Percentiles rank a stretch among this genome's conserved stretches.
These are phyloP conservation scores for Diogma glabrata DNA, from an alignment of 2,888 invertebrate genomes.

Conservation along the genomic window DNA sequence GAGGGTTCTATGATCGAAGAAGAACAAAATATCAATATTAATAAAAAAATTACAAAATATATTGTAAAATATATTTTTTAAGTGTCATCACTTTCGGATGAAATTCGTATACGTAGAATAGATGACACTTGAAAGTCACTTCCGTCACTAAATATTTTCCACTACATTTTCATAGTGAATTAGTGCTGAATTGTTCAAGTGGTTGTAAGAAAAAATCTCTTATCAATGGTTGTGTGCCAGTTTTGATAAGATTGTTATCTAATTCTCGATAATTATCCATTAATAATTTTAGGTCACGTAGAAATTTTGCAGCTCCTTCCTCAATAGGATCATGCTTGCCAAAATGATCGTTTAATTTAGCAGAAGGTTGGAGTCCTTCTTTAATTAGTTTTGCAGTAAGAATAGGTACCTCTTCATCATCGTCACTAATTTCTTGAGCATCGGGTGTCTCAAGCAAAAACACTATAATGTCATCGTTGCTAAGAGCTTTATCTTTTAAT, in stretches of 20 bases:
- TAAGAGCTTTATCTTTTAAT: background rate
- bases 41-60: background rate
- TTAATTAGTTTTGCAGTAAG: background rate
- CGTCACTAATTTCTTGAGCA: background rate
- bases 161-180: background rate
- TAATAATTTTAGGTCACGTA: too few species aligned
- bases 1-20: too few species aligned
- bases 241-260: background rate
- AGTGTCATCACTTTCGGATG: background rate
- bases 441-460: background rate
- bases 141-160: background rate
- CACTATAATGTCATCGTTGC: background rate
- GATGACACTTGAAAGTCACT: background rate
- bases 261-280: too few species aligned
- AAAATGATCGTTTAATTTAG: background rate
- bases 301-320: too few species aligned
- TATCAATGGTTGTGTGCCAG: background rate
- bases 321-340: background rate
- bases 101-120: background rate
- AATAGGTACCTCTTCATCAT: background rate
- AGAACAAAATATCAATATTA: background rate
- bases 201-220: too few species aligned
- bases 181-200: too few species aligned
- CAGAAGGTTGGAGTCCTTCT: background rate
- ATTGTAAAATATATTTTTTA: background rate